Conservation (phyloP, 2,797 vertebrate genomes). For the Myioborus miniatus region DNA sequence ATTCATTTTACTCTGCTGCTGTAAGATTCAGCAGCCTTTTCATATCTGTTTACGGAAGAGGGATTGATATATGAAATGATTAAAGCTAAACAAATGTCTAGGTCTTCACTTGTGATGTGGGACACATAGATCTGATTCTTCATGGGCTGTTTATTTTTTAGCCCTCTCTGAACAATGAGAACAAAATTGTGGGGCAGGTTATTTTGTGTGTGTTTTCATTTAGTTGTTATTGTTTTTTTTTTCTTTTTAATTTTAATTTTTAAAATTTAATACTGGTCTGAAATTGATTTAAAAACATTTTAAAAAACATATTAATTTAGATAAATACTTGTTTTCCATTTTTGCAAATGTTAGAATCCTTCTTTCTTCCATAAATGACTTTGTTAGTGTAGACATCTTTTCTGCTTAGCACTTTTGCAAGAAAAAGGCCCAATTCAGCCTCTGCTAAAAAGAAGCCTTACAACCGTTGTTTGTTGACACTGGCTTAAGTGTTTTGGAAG, state of each 20-base stretch:
- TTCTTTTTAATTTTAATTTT: not conserved
- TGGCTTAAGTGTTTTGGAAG: not conserved
- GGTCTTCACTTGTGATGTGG: not conserved
- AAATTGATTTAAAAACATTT: not conserved
- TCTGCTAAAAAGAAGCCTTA: not conserved
- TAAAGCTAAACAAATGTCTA: not conserved
- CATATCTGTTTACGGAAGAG: not conserved
- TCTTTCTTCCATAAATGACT: not conserved
- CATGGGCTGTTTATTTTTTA: not conserved
- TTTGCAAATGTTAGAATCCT: not conserved
- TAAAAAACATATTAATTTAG: fast-evolving
- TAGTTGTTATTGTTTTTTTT: not conserved
- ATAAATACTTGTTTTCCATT: not conserved
- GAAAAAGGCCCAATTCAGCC: not conserved
- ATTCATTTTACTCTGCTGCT: not conserved
- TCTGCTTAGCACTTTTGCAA: not conserved
- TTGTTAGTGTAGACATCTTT: not conserved
- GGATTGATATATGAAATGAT: not conserved
- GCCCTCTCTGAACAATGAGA: not conserved
- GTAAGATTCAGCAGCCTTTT: not conserved
- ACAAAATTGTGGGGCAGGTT: not conserved
- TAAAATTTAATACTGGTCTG: not conserved
- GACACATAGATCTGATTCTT: not conserved
- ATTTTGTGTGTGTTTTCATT: not conserved
- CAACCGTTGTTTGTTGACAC: not conserved